These are phyloP conservation scores for Drosophila guanche DNA, from an alignment of 1,140 invertebrate species.

Conservation along the genomic window DNA sequence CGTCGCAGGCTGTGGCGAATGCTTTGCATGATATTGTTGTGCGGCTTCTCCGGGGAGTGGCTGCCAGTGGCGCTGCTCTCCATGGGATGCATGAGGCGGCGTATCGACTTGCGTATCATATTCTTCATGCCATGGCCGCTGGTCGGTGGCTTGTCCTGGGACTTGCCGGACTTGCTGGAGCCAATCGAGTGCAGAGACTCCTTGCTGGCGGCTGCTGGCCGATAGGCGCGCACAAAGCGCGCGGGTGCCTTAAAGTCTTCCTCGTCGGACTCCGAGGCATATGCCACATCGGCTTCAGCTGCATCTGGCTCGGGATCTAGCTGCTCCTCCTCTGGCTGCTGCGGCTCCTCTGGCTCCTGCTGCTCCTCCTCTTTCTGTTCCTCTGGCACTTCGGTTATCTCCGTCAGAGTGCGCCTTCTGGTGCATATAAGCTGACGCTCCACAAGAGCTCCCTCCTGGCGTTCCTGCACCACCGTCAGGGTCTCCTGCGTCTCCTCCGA, in stretches of 20 bases:
- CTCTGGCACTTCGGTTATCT: conserved; percentile 49
- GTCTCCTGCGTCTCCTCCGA: conserved; percentile 22
- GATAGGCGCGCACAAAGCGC: conserved; percentile 76
- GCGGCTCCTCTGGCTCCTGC: conserved; percentile 12
- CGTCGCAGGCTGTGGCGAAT: conserved; percentile 77
- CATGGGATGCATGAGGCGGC: conserved; percentile 68
- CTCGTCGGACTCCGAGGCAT: conserved; percentile 70
- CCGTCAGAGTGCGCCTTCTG: conserved; percentile 46
- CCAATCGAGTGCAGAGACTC: conserved; percentile 67
- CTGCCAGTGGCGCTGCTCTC: background rate
- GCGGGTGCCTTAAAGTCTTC: conserved; percentile 69
- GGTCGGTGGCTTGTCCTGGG: conserved; percentile 4
- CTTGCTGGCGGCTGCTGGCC: conserved; percentile 64
- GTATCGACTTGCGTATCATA: conserved; percentile 77
- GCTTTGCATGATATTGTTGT: conserved; percentile 49
- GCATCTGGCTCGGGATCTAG: background rate
- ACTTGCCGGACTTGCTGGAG: conserved; percentile 50
- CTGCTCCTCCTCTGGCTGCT: conserved; percentile 11
- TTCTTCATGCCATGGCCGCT: conserved; percentile 47
- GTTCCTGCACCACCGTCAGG: conserved; percentile 17
- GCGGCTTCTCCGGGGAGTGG: conserved; percentile 28
- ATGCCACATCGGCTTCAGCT: conserved; percentile 65
- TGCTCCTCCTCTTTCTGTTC: background rate
- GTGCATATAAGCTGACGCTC: conserved; percentile 52
- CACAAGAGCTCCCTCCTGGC: conserved; percentile 3